Evolutionary conservation across 2,797 vertebrate genomes (phyloP), one percentile per base, ranked within the genome.

Genomic region (Chloroceryle amazona): DNA sequence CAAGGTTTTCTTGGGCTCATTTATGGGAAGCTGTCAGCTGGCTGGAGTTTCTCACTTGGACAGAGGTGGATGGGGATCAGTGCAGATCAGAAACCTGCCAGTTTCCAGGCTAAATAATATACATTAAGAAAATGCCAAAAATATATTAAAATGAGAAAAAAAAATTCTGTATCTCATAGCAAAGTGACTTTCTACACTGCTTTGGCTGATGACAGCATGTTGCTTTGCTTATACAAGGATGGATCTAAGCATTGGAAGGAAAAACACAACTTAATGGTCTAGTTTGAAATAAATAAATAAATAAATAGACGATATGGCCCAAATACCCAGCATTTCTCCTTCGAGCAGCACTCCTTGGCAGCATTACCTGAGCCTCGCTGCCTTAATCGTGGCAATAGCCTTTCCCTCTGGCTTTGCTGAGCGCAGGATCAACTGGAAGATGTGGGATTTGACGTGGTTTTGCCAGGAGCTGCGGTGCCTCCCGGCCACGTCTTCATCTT

Each of bases 91-190:
- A 76, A 87, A 80, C 61, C 12, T 3, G 10, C 44, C 86, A 83
- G 82, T 12, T 95, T 72, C 81, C 84, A 95, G 84, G 78, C 91
- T 81, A 94, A 93, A 51, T 33, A 71, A 71, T 35, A 55, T 55
- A 51, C 68, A 72, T 86, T 28, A 71, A 65, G 73, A 47, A 74
- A 70, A 41, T 37, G 37, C 37, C 29, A 12, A 55, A 80, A 58
- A n/a, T 11, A 55, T 15, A 6, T 55, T 13, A 19, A n/a, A 31
- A 54, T 29, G 14, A 9, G 10, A n/a, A 31, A 54, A 55, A 55
- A 55, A n/a, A 20, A 9, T 63, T 4, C 62, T 10, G 25, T 65
- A 58, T 92, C 85, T 89, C 89, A 91, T n/a, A 66, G 39, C 85
- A 94, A 96, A 95, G 85, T 49, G 3, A 70, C 63, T 73, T 93